These are phyloP conservation scores for Campoletis sonorensis DNA, from an alignment of 1,140 invertebrate species.

Conservation along the genomic window DNA sequence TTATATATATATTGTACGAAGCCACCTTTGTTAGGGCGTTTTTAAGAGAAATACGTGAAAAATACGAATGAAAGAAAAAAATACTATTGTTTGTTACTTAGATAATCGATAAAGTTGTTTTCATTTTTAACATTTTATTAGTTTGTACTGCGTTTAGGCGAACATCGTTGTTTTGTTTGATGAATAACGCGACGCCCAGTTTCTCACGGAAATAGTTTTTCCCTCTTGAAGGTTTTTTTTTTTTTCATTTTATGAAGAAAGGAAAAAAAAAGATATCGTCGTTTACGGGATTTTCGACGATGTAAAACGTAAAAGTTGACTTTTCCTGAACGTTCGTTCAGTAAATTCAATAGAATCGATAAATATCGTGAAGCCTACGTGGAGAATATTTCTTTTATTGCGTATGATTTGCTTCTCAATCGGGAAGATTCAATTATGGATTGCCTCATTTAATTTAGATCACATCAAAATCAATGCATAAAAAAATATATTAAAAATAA, in stretches of 20 bases:
- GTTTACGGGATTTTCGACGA: neutral
- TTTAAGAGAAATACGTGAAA: constrained; percentile 50
- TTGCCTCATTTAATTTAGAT: neutral
- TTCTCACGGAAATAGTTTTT: constrained; percentile 42
- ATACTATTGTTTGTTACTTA: constrained; percentile 77
- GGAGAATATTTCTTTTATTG: neutral
- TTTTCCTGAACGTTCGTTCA: neutral
- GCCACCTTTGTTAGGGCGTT: constrained; percentile 36
- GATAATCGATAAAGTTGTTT: constrained; percentile 76
- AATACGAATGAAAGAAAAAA: constrained; percentile 55
- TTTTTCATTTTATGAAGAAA: too few species aligned
- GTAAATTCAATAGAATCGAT: neutral
- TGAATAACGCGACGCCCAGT: constrained; percentile 58
- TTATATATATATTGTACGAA: constrained; percentile 17
- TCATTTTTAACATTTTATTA: constrained; percentile 76
- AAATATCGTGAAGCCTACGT: neutral
- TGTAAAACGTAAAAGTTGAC: too few species aligned
- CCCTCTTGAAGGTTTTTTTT: constrained; percentile 16
- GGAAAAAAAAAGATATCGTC: neutral
- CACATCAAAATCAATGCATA: neutral
- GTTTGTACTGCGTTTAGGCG: constrained; percentile 75
- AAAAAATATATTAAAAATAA: neutral
- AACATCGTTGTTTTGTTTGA: constrained; percentile 76
- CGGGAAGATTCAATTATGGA: neutral
- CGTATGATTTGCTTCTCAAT: too few species aligned